A percentile compares a stretch with the other conserved stretches of the same genome.
Evolutionary conservation across 2,888 invertebrate genomes (phyloP).

Genomic region (Clitarchus hookeri): DNA sequence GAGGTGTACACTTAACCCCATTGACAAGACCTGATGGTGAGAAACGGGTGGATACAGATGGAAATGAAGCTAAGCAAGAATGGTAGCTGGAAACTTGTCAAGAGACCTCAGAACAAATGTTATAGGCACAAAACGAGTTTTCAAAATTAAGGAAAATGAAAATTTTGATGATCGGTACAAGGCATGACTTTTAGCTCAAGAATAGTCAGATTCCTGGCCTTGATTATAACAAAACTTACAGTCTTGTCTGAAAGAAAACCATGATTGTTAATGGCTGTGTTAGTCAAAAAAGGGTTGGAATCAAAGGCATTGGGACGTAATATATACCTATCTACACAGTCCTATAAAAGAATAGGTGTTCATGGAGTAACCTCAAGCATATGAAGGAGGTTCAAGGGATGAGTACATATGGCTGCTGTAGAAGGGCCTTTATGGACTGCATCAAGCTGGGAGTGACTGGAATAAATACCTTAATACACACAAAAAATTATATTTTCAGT

Average conservation of each 20-base stretch:
- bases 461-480: neutral
- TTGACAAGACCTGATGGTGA: neutral
- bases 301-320: conserved; percentile 11
- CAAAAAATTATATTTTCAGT: too few relatives aligned
- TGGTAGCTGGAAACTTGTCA: too few relatives aligned
- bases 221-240: conserved; percentile 18
- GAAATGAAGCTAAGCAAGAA: neutral
- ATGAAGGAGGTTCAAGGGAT: neutral
- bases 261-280: conserved; percentile 5
- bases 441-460: neutral
- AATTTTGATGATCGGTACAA: conserved; percentile 28
- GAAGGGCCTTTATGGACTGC: neutral
- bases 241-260: neutral
- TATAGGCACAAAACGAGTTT: too few relatives aligned
- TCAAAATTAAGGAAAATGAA: too few relatives aligned
- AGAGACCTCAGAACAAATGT: too few relatives aligned
- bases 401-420: neutral
- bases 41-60: neutral
- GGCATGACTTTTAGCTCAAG: neutral
- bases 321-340: conserved; percentile 4
- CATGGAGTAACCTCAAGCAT: neutral
- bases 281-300: too few relatives aligned
- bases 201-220: neutral
- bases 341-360: neutral
- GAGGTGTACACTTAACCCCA: too few relatives aligned